A percentile compares a stretch with the other conserved stretches of the same genome.
Conservation (phyloP, 2,797 vertebrate species). For the Macropus fuliginosus region DNA sequence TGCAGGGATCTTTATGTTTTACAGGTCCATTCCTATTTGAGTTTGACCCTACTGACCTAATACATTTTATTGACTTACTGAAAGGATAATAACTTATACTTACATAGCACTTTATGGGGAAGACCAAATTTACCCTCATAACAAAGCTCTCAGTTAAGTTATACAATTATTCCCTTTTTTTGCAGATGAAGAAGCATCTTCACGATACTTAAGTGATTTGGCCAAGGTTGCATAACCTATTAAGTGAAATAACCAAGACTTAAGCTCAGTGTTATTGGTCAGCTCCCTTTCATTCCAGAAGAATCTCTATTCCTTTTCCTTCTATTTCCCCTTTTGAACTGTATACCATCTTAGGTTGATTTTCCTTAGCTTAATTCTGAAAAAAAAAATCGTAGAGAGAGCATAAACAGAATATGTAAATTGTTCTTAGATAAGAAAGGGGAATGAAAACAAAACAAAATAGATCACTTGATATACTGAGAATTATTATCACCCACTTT, state of each 20-base stretch:
- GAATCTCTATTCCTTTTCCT: background rate
- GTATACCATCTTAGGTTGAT: background rate
- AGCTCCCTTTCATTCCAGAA: background rate
- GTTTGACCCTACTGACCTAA: background rate
- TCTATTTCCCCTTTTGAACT: background rate
- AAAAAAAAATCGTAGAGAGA: background rate
- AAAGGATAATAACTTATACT: background rate
- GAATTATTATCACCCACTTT: background rate
- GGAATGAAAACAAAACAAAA: background rate
- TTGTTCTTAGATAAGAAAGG: background rate
- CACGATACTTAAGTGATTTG: background rate
- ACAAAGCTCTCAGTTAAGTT: background rate
- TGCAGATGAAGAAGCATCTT: background rate
- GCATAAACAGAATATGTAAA: background rate
- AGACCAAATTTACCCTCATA: background rate
- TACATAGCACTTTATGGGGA: background rate
- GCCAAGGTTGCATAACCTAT: background rate
- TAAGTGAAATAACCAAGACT: background rate
- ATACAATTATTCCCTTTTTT: background rate
- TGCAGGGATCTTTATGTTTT: background rate
- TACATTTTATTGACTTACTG: background rate
- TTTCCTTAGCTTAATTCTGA: background rate
- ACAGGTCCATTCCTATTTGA: background rate
- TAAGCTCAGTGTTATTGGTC: background rate
- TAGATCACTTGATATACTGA: background rate